Conservation (phyloP, 2,888 invertebrate species). For the Cataglyphis cursor region DNA sequence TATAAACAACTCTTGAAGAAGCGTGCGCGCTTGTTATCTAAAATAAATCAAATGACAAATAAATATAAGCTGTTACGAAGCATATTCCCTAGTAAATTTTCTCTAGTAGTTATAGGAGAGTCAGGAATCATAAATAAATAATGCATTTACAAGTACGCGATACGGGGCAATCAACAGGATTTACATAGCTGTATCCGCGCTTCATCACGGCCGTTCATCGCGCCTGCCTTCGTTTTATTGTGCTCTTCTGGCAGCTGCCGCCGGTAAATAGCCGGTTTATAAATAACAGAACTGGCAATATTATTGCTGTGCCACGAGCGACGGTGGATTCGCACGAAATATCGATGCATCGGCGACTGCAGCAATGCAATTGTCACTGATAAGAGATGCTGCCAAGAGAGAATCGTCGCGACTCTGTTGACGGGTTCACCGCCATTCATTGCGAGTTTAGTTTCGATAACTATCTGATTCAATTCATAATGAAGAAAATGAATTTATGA, state of each 20-base stretch:
- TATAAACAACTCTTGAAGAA: constrained; percentile 63
- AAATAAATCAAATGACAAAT: constrained; percentile 80
- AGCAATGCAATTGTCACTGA: constrained; percentile 68
- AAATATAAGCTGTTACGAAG: constrained; percentile 73
- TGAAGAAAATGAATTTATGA: constrained; percentile 35
- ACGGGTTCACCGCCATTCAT: constrained; percentile 60
- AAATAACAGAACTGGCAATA: constrained; percentile 79
- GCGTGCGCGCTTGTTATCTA: constrained; percentile 73
- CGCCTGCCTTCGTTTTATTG: constrained; percentile 78
- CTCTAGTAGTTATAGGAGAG: constrained; percentile 65
- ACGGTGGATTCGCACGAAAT: constrained; percentile 38
- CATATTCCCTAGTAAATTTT: constrained; percentile 77
- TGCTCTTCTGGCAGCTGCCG: constrained; percentile 81
- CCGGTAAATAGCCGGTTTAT: constrained; percentile 81
- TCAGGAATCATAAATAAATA: constrained; percentile 66
- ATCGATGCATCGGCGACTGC: constrained; percentile 45
- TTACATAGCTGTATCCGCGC: constrained; percentile 58
- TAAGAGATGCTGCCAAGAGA: constrained; percentile 77
- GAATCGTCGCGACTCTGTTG: constrained; percentile 60
- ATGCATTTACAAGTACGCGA: constrained; percentile 70
- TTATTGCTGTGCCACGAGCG: constrained; percentile 58
- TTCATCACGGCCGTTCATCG: constrained; percentile 4
- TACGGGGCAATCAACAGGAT: constrained; percentile 68
- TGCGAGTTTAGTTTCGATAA: constrained; percentile 56
- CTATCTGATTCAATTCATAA: constrained; percentile 5